Percentiles rank a stretch among this genome's conserved stretches.
These are phyloP conservation scores for Drosophila silvestris DNA, from an alignment of 2,888 invertebrate species.

Conservation along the genomic window DNA sequence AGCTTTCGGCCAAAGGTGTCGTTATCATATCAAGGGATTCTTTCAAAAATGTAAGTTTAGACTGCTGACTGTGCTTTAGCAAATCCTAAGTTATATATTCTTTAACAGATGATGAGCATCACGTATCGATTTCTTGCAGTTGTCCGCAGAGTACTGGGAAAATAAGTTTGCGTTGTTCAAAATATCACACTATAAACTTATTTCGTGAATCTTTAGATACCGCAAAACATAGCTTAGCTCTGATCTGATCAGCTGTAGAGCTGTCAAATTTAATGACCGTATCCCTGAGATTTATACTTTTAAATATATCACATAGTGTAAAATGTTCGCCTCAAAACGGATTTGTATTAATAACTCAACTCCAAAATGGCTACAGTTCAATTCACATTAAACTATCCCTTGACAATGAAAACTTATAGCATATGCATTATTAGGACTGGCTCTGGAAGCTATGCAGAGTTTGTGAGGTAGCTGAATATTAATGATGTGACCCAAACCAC, in stretches of 20 bases:
- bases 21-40: constrained; percentile 48
- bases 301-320: background rate
- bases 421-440: constrained; percentile 7
- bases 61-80: too few species aligned
- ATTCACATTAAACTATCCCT: constrained; percentile 47
- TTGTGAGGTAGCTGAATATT: constrained; percentile 47
- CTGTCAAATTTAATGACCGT: constrained; percentile 10
- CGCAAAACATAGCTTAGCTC: constrained; percentile 13
- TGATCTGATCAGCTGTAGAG: constrained; percentile 10
- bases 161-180: constrained; percentile 11
- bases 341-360: background rate
- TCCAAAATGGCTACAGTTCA: background rate
- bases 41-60: constrained; percentile 41
- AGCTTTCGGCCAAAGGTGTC: constrained; percentile 50
- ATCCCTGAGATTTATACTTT: constrained; percentile 7
- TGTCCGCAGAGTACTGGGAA: constrained; percentile 24
- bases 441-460: background rate
- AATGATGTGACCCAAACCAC: constrained; percentile 66
- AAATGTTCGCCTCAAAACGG: background rate
- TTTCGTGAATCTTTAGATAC: constrained; percentile 52
- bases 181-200: background rate
- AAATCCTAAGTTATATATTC: background rate
- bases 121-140: constrained; percentile 51
- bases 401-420: constrained; percentile 63
- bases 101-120: constrained; percentile 47